These are phyloP conservation scores for Sinocyclocheilus grahami DNA, from an alignment of 2,113 vertebrate genomes.

Conservation along the genomic window DNA sequence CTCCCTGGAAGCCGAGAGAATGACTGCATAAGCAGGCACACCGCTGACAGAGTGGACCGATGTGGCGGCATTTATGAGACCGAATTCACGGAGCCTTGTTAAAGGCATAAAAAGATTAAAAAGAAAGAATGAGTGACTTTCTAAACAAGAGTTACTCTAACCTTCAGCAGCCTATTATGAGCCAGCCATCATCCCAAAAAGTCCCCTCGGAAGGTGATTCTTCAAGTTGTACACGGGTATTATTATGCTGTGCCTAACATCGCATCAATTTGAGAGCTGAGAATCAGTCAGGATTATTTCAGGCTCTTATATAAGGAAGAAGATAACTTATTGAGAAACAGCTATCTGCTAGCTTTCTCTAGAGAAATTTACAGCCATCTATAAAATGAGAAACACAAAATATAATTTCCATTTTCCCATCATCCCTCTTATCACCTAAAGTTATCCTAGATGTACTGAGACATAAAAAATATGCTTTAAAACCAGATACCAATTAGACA, in stretches of 20 bases:
- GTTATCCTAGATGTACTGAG: slow-evolving; percentile 1
- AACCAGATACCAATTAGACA: neutral
- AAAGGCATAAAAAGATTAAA: slow-evolving; percentile 17
- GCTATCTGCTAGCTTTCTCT: slow-evolving; percentile 4
- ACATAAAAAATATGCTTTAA: slow-evolving; percentile 11
- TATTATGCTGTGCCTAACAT: slow-evolving; percentile 4
- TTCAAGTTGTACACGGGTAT: neutral
- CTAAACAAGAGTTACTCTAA: slow-evolving; percentile 21
- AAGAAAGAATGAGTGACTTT: slow-evolving; percentile 15
- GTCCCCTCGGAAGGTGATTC: neutral
- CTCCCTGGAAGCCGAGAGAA: slow-evolving; percentile 43
- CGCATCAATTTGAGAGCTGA: slow-evolving; percentile 4
- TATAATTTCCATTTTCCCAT: slow-evolving; percentile 20
- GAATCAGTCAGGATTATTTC: slow-evolving; percentile 13
- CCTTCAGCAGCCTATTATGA: slow-evolving; percentile 19
- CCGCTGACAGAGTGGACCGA: slow-evolving; percentile 16
- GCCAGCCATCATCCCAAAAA: neutral
- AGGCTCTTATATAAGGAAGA: slow-evolving; percentile 15
- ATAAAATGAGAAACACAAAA: slow-evolving; percentile 8
- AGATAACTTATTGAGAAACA: neutral
- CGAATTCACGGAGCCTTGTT: neutral
- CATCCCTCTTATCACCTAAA: slow-evolving; percentile 2
- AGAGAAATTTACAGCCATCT: slow-evolving; percentile 28
- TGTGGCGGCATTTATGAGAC: slow-evolving; percentile 13
- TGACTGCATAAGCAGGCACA: slow-evolving; percentile 45